phyloP scores from a whole-genome alignment of 2,888 invertebrate genomes.

The Chrysolina haemoptera region DNA sequence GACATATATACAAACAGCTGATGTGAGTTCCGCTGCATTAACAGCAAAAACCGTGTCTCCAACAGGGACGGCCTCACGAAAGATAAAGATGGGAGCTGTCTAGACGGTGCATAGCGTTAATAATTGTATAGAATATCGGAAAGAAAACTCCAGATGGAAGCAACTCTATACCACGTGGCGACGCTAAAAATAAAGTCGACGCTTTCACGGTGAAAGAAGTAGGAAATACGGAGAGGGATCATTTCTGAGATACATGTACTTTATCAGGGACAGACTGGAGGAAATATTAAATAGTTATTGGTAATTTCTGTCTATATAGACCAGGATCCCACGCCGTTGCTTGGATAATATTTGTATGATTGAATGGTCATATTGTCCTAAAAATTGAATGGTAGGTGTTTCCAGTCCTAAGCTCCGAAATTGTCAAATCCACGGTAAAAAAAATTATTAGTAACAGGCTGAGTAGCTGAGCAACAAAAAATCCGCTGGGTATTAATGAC shows the following conservation, averaged over 20 bases:
- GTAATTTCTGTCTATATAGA: too few species aligned
- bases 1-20: slow-evolving; percentile 27
- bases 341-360: too few species aligned
- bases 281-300: too few species aligned
- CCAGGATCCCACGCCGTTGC: too few species aligned
- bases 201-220: slow-evolving; percentile 28
- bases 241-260: background rate
- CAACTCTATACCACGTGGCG: slow-evolving; percentile 46
- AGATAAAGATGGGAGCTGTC: slow-evolving; percentile 39
- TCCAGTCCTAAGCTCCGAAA: too few species aligned
- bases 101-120: slow-evolving; percentile 44
- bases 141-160: slow-evolving; percentile 46
- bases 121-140: slow-evolving; percentile 45
- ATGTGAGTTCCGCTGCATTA: slow-evolving; percentile 31
- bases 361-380: too few species aligned
- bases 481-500: too few species aligned
- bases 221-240: background rate
- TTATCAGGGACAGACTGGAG: too few species aligned
- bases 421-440: too few species aligned
- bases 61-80: slow-evolving; percentile 21
- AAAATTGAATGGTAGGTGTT: too few species aligned
- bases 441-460: too few species aligned
- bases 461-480: too few species aligned
- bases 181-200: slow-evolving; percentile 44
- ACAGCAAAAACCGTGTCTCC: slow-evolving; percentile 21